Percentiles rank a stretch among this genome's conserved stretches.
Evolutionary conservation across 1,140 invertebrate genomes (phyloP).

Genomic region (Bombus terrestris): DNA sequence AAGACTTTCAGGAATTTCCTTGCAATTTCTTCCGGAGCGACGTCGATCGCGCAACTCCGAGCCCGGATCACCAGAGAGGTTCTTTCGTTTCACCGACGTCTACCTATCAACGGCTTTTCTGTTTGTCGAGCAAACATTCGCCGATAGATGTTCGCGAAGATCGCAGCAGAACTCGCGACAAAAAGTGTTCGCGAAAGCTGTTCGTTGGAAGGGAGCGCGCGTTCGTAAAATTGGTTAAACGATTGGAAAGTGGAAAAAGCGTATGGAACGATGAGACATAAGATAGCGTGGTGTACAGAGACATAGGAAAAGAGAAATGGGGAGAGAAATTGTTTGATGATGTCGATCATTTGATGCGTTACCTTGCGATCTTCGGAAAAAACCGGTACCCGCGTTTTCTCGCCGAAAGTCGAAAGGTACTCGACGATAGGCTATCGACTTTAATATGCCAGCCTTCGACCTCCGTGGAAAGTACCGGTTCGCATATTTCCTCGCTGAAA

Average conservation of each 20-base stretch:
- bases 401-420: conserved; percentile 80
- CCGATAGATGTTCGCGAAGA: no score
- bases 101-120: not conserved
- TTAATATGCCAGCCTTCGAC: conserved; percentile 81
- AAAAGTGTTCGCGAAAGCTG: not conserved
- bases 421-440: conserved; percentile 79
- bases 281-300: not conserved
- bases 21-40: not conserved
- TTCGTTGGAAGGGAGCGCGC: no score
- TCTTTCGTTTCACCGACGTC: not conserved
- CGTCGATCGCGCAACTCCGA: not conserved
- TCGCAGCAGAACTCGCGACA: not conserved
- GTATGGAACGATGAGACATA: not conserved
- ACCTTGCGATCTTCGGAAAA: conserved; percentile 81
- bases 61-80: no score
- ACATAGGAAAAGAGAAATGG: not conserved
- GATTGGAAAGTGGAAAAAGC: not conserved
- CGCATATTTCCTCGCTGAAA: conserved; percentile 81
- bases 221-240: not conserved
- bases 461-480: conserved; percentile 80
- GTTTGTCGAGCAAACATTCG: not conserved
- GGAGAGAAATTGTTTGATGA: not conserved
- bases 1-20: conserved; percentile 39
- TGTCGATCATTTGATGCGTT: conserved; percentile 61
- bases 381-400: conserved; percentile 81